Evolutionary conservation across 1,140 invertebrate species (phyloP).

Genomic region (Drosophila ironensis): DNA sequence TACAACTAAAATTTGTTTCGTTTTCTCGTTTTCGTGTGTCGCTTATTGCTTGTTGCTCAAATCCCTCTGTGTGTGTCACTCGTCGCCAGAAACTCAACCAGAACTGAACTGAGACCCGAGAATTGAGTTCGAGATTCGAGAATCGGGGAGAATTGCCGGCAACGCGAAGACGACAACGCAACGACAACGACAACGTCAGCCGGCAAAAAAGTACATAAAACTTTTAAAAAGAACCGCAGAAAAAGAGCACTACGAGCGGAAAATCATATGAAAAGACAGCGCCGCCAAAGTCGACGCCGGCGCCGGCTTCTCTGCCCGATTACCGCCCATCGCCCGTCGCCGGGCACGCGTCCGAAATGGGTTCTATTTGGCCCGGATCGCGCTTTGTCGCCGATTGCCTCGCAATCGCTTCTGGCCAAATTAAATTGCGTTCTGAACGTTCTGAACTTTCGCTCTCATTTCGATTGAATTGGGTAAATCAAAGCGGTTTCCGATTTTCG

Average conservation of each 20-base stretch:
- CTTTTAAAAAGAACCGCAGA: not conserved
- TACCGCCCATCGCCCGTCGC: conserved; percentile 13
- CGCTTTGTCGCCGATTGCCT: conserved; percentile 14
- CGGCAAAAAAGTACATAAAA: conserved; percentile 50
- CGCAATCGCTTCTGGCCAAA: conserved; percentile 41
- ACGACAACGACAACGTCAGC: conserved; percentile 54
- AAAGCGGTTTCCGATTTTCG: conserved; percentile 18
- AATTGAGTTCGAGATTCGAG: conserved; percentile 29
- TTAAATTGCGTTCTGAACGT: conserved; percentile 51
- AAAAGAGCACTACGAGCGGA: conserved; percentile 29
- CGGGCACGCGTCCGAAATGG: conserved; percentile 33
- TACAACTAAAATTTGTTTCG: conserved; percentile 47
- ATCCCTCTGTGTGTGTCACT: conserved; percentile 60
- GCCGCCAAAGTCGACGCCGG: conserved; percentile 9
- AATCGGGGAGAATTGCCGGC: conserved; percentile 15
- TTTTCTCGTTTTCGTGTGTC: conserved; percentile 41
- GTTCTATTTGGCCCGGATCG: conserved; percentile 14
- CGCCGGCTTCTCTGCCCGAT: conserved; percentile 8
- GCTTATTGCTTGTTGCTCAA: conserved; percentile 21
- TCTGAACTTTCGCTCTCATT: conserved; percentile 48
- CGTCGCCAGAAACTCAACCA: conserved; percentile 73
- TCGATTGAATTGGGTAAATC: not conserved
- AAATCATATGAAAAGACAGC: conserved; percentile 20
- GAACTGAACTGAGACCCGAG: conserved; percentile 61
- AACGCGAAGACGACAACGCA: no score